These are phyloP conservation scores for Hapalemur alaotrensis DNA, from an alignment of 2,797 vertebrate species.

Conservation along the genomic window DNA sequence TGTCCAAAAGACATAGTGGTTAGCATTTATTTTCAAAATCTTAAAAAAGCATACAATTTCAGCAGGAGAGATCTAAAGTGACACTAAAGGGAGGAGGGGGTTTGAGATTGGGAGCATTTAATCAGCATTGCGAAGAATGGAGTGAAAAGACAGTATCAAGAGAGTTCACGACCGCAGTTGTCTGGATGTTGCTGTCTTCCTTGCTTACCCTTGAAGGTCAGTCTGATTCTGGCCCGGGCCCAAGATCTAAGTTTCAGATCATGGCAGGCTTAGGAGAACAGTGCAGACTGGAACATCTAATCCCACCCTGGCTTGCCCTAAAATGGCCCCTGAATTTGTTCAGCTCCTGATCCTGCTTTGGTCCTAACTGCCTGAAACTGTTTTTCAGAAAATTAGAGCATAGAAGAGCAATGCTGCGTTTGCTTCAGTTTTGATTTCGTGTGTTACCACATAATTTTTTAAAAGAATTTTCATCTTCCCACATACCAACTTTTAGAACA, in stretches of 20 bases:
- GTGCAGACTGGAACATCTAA: constrained; percentile 64
- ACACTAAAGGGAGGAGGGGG: neutral
- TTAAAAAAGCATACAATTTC: neutral
- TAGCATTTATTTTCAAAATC: neutral
- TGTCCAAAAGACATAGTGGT: neutral
- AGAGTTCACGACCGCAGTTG: neutral
- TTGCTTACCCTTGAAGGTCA: constrained; percentile 28
- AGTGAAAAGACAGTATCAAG: neutral
- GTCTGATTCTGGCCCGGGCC: constrained; percentile 40
- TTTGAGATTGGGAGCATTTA: neutral
- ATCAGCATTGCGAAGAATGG: neutral
- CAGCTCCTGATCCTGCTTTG: neutral
- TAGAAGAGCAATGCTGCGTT: neutral
- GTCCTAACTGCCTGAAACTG: neutral
- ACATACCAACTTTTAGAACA: constrained; percentile 34
- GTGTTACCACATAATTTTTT: constrained; percentile 24
- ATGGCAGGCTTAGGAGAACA: constrained; percentile 58
- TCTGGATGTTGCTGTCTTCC: neutral
- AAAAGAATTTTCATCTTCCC: constrained; percentile 31
- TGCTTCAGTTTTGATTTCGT: constrained; percentile 1
- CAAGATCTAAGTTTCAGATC: constrained; percentile 65
- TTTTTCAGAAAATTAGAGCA: constrained; percentile 2
- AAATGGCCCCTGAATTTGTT: constrained; percentile 27
- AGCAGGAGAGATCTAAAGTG: neutral
- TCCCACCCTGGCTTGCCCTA: constrained; percentile 58